These are phyloP conservation scores for Scelioninae gen. 1 DNA, from an alignment of 2,888 invertebrate genomes.

Conservation along the genomic window DNA sequence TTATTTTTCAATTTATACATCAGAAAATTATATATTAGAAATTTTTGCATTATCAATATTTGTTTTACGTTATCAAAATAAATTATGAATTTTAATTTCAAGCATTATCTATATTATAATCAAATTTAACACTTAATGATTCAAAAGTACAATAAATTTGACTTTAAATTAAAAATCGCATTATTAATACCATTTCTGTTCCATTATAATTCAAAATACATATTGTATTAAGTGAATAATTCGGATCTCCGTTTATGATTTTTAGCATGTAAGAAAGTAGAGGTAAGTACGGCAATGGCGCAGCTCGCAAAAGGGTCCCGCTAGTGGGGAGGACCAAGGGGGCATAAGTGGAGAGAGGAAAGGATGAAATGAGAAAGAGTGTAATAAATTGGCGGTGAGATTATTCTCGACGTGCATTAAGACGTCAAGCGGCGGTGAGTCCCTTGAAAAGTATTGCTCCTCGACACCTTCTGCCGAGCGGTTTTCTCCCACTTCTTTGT, in stretches of 20 bases:
- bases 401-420: constrained; percentile 85
- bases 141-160: no score
- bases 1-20: no score
- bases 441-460: constrained; percentile 84
- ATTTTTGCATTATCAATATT: no score
- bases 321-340: constrained; percentile 43
- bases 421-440: constrained; percentile 84
- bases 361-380: constrained; percentile 84
- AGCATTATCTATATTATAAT: no score
- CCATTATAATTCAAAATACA: constrained; percentile 80
- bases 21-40: no score
- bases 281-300: constrained; percentile 61
- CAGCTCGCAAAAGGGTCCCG: constrained; percentile 58
- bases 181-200: no score
- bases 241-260: constrained; percentile 67
- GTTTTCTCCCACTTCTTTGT: constrained; percentile 67
- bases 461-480: constrained; percentile 82
- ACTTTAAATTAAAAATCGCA: no score
- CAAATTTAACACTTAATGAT: no score
- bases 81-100: no score
- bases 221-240: constrained; percentile 81
- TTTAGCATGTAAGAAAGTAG: constrained; percentile 53
- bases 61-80: no score
- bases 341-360: constrained; percentile 69
- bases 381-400: constrained; percentile 85